These are phyloP conservation scores for Drosophila arizonae DNA, from an alignment of 1,140 invertebrate genomes.

Conservation along the genomic window DNA sequence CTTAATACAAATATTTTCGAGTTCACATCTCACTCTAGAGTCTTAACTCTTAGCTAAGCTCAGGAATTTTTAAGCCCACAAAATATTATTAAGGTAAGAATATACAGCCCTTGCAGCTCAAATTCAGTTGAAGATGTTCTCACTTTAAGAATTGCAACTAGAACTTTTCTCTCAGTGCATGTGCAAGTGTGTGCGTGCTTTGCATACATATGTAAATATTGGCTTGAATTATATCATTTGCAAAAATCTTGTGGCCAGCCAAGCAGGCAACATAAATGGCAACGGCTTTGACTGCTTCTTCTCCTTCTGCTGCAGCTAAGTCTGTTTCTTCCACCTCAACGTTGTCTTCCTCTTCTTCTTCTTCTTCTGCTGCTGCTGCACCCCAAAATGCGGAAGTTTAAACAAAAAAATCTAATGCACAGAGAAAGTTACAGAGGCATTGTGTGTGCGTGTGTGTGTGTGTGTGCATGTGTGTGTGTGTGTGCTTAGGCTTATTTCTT, in stretches of 20 bases:
- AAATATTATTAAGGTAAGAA: too few species aligned
- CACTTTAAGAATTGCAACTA: neutral
- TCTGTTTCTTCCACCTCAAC: conserved; percentile 21
- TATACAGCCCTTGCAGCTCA: too few species aligned
- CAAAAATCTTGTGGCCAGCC: conserved; percentile 70
- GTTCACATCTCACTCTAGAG: too few species aligned
- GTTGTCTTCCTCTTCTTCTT: neutral
- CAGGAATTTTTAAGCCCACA: too few species aligned
- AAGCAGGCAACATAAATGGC: conserved; percentile 54
- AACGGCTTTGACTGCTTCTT: conserved; percentile 56
- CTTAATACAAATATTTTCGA: too few species aligned
- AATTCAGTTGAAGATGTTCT: neutral
- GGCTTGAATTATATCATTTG: conserved; percentile 72
- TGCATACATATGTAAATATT: conserved; percentile 68
- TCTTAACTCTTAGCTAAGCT: too few species aligned
- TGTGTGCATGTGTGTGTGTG: too few species aligned
- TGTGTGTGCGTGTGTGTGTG: conserved; percentile 4
- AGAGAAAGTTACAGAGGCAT: conserved; percentile 14
- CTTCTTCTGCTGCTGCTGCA: conserved; percentile 35
- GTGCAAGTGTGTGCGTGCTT: neutral
- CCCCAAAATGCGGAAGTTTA: conserved; percentile 77
- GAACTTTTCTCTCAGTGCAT: neutral
- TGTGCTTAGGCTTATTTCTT: conserved; percentile 13
- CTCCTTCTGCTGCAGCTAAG: conserved; percentile 10
- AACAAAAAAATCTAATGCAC: conserved; percentile 51